A percentile compares a stretch with the other conserved stretches of the same genome.
These are phyloP conservation scores for Prostheceraeus crozeri DNA, from an alignment of 2,888 invertebrate species.

Conservation along the genomic window DNA sequence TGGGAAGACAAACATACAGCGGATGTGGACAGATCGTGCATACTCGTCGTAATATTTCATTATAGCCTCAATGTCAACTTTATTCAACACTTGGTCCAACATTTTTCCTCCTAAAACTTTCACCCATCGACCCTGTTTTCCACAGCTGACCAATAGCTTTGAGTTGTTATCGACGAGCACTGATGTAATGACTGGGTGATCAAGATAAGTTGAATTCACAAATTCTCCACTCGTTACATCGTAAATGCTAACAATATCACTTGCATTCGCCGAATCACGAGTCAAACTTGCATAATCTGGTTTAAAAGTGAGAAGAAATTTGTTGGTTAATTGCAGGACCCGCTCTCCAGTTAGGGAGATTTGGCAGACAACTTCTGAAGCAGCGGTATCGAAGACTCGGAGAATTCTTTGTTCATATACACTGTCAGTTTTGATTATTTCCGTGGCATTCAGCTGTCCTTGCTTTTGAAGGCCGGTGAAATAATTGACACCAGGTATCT, in stretches of 20 bases:
- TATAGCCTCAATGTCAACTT: constrained; percentile 32
- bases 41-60: constrained; percentile 35
- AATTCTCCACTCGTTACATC: constrained; percentile 32
- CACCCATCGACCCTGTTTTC: constrained; percentile 30
- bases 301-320: constrained; percentile 33
- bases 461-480: constrained; percentile 35
- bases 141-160: constrained; percentile 35
- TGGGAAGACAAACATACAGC: constrained; percentile 27
- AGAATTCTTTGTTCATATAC: constrained; percentile 35
- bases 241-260: constrained; percentile 36
- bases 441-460: not conserved
- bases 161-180: constrained; percentile 9
- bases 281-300: constrained; percentile 37
- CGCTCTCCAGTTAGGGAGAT: constrained; percentile 34
- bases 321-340: constrained; percentile 28
- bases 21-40: constrained; percentile 28
- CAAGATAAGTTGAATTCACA: constrained; percentile 20
- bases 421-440: not conserved
- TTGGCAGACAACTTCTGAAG: constrained; percentile 27
- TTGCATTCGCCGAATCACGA: constrained; percentile 32
- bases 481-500: constrained; percentile 34
- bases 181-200: constrained; percentile 32
- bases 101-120: constrained; percentile 29
- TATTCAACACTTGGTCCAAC: constrained; percentile 25
- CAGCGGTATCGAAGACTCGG: constrained; percentile 28